Evolutionary conservation across 2,113 vertebrate genomes (phyloP).

Genomic region (Synodontis membranacea): DNA sequence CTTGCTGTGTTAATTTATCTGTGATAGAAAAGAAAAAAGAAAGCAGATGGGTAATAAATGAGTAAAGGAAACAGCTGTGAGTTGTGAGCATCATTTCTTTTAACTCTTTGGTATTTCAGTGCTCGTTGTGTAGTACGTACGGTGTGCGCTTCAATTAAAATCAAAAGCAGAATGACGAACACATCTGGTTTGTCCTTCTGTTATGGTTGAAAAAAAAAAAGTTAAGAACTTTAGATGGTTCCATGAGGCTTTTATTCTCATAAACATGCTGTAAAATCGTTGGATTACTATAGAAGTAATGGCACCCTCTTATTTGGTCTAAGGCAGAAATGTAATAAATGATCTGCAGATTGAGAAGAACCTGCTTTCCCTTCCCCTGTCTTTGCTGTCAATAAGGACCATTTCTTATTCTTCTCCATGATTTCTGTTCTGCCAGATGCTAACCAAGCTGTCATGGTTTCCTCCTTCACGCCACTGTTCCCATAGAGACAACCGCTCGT

Average conservation of each 20-base stretch:
- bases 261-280: background rate
- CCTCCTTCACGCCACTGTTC: background rate
- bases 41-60: background rate
- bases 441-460: background rate
- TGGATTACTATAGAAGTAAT: background rate
- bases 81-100: background rate
- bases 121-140: background rate
- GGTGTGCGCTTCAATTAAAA: background rate
- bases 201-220: background rate
- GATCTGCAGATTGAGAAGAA: background rate
- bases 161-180: background rate
- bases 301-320: background rate
- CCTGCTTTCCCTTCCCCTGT: background rate
- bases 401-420: background rate
- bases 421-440: conserved; percentile 5
- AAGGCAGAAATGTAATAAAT: background rate
- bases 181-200: background rate
- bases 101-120: background rate
- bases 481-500: background rate
- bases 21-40: background rate
- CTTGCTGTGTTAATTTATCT: background rate
- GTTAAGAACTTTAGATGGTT: background rate
- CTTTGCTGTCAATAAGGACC: background rate
- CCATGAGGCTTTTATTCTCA: background rate
- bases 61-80: background rate